phyloP scores from a whole-genome alignment of 2,797 vertebrate species.

The Corythornis leucogaster region DNA sequence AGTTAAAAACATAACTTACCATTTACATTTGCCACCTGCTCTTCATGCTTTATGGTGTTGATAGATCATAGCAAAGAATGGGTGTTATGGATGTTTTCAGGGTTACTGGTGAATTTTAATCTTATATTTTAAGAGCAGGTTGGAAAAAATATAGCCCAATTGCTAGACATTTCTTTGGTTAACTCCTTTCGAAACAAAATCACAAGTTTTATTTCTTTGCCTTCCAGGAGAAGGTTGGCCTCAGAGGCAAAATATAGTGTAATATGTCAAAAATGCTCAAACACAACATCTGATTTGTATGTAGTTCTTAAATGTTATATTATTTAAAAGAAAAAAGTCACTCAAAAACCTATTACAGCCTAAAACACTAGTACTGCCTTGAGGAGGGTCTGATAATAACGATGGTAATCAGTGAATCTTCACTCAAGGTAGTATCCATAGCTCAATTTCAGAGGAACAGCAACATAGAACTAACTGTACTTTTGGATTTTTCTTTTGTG shows the following conservation, averaged over 20 bases:
- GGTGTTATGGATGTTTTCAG: background rate
- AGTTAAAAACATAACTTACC: background rate
- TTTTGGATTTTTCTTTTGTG: background rate
- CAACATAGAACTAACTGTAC: background rate
- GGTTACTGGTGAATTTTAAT: background rate
- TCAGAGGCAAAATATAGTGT: constrained; percentile 1
- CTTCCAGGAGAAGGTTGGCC: background rate
- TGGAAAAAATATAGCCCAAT: background rate
- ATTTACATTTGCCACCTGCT: constrained; percentile 45
- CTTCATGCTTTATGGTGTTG: background rate
- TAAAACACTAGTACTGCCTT: background rate
- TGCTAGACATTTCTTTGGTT: background rate
- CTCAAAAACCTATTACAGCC: background rate
- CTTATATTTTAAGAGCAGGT: background rate
- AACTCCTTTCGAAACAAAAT: background rate
- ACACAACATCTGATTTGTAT: background rate
- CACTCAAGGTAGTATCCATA: background rate
- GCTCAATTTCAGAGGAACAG: background rate
- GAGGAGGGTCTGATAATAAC: background rate
- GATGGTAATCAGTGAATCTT: background rate
- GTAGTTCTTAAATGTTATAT: background rate
- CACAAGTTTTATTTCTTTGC: background rate
- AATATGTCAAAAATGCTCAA: background rate
- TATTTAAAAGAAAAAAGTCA: background rate
- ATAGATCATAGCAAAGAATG: background rate